Percentiles rank a stretch among this genome's conserved stretches.
These are phyloP conservation scores for Pseudopodoces humilis DNA, from an alignment of 2,113 vertebrate species.

Conservation along the genomic window DNA sequence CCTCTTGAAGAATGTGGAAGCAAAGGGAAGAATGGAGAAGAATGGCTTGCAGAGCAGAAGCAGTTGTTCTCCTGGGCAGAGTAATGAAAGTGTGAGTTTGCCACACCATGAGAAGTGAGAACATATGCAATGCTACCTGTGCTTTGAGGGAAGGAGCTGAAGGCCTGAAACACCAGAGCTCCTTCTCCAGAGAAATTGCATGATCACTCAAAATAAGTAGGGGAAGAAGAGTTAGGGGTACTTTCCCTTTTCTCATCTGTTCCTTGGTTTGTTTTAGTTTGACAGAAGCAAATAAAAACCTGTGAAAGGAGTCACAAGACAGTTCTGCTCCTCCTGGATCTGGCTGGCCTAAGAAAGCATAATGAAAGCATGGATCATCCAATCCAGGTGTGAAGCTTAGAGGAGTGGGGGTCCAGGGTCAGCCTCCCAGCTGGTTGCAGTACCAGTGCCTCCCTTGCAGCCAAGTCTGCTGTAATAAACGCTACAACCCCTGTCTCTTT, in stretches of 20 bases:
- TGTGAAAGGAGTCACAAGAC: not conserved
- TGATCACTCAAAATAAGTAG: not conserved
- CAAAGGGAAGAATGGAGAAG: not conserved
- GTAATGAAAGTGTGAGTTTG: not conserved
- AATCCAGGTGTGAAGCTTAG: not conserved
- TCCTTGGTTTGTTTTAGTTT: not conserved
- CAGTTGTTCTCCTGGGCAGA: not conserved
- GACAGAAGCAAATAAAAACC: not conserved
- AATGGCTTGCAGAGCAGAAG: not conserved
- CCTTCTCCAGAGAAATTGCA: not conserved
- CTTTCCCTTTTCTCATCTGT: not conserved
- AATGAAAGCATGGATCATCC: not conserved
- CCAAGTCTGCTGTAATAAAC: not conserved
- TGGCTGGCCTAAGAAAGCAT: not conserved
- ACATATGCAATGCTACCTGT: not conserved
- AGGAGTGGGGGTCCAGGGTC: not conserved
- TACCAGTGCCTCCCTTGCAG: not conserved
- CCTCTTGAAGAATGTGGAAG: not conserved
- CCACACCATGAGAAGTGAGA: not conserved
- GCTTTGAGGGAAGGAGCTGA: not conserved
- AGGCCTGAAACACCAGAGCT: not conserved
- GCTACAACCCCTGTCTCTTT: not conserved
- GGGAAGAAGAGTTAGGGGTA: not conserved
- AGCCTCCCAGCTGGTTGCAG: rapidly evolving
- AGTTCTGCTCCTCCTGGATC: not conserved